A percentile compares a stretch with the other conserved stretches of the same genome.
Conservation (phyloP, 92 coral and sea anemone genomes). For the Bergia sp. region DNA sequence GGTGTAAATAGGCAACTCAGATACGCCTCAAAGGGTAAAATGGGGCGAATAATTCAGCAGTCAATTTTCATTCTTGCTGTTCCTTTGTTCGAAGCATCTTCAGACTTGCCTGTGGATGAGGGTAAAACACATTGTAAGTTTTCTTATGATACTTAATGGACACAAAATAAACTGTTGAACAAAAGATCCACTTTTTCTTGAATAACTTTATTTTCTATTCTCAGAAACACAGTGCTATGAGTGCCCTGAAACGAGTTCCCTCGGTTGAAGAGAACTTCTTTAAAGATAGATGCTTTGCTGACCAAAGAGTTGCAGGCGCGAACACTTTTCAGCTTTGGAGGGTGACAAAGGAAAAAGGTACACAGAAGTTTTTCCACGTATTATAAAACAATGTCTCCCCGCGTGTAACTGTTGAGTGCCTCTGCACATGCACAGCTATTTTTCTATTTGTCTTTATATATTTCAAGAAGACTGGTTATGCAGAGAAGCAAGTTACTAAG, state of each 20-base stretch:
- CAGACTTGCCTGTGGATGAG: no score
- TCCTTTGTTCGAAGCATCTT: no score
- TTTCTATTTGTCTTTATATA: no score
- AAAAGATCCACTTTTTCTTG: neutral
- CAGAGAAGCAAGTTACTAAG: no score
- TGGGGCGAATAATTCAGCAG: no score
- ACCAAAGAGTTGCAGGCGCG: constrained; percentile 95
- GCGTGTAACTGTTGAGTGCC: neutral
- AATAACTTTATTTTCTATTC: neutral
- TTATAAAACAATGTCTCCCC: neutral
- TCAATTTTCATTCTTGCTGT: no score
- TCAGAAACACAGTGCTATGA: constrained; percentile 97
- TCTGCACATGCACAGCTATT: no score
- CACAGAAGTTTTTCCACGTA: neutral
- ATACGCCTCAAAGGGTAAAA: no score
- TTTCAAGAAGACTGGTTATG: no score
- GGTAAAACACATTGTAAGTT: no score
- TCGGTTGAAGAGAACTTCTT: constrained; percentile 94
- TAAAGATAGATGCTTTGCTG: constrained; percentile 94
- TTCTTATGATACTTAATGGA: no score
- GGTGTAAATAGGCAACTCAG: no score
- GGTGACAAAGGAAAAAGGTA: constrained; percentile 86
- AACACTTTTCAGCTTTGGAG: constrained; percentile 92
- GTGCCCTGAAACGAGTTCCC: constrained; percentile 83
- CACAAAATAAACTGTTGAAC: neutral